phyloP scores from a whole-genome alignment of 2,888 invertebrate genomes.

The Neoitamus cyanurus region DNA sequence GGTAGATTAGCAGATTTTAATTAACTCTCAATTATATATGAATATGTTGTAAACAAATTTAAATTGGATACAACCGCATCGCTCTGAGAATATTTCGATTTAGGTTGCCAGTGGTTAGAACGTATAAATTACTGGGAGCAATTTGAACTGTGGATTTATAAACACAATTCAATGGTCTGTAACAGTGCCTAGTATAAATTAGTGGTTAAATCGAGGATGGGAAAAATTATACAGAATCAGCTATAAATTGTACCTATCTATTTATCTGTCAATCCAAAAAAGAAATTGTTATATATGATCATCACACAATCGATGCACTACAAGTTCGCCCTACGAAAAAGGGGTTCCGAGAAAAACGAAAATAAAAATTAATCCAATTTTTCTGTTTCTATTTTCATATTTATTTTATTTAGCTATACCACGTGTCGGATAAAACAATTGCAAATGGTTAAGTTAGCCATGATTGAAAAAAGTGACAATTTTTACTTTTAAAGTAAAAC shows the following conservation, averaged over 20 bases:
- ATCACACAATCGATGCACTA: no score
- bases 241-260: not conserved
- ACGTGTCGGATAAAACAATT: no score
- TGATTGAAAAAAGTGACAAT: no score
- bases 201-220: not conserved
- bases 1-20: constrained; percentile 6
- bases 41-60: not conserved
- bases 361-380: no score
- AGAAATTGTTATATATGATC: no score
- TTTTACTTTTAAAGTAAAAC: no score
- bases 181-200: not conserved
- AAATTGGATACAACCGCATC: not conserved
- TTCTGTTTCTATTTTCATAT: no score
- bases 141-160: not conserved
- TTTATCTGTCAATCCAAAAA: no score
- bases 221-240: not conserved
- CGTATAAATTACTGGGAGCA: not conserved
- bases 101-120: not conserved
- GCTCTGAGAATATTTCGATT: not conserved
- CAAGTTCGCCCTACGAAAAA: no score
- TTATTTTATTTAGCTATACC: no score
- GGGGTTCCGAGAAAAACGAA: no score
- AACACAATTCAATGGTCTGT: not conserved
- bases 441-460: no score
- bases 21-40: not conserved